A percentile compares a stretch with the other conserved stretches of the same genome.
Conservation (phyloP, 2,888 invertebrate genomes). For the Rhimphoctona megacephalus region DNA sequence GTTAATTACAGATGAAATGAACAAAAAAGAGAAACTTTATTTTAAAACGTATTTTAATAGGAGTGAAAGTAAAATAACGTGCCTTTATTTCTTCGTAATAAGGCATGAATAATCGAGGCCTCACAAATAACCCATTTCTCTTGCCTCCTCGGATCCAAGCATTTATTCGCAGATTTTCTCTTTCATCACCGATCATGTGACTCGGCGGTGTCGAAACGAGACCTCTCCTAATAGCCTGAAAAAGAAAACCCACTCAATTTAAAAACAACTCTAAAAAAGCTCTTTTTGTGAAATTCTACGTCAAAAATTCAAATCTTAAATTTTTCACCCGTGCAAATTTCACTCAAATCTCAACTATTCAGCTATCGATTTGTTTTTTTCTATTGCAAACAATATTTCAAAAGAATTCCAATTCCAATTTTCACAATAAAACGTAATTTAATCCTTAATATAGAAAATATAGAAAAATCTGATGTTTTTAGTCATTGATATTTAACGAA, state of each 20-base stretch:
- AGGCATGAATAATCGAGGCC: constrained; percentile 96
- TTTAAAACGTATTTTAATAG: too few species aligned
- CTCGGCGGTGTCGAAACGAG: constrained; percentile 93
- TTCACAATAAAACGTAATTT: background rate
- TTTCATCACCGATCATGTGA: constrained; percentile 92
- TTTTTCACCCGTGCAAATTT: background rate
- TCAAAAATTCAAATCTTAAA: background rate
- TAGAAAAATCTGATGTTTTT: constrained; percentile 21
- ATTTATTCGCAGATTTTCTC: constrained; percentile 88
- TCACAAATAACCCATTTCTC: constrained; percentile 90
- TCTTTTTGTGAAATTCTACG: background rate
- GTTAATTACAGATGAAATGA: constrained; percentile 30
- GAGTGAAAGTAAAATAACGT: constrained; percentile 76
- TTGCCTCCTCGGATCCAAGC: constrained; percentile 93
- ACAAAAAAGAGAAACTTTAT: background rate
- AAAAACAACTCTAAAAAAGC: background rate
- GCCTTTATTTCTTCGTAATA: constrained; percentile 97
- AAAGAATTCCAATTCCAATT: background rate
- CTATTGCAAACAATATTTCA: background rate
- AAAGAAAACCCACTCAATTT: constrained; percentile 16
- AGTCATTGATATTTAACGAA: background rate
- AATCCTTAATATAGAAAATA: background rate
- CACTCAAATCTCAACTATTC: background rate
- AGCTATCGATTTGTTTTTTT: background rate
- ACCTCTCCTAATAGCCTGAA: constrained; percentile 88